phyloP scores from a whole-genome alignment of 2,888 invertebrate species.

The Parelbella ahira region DNA sequence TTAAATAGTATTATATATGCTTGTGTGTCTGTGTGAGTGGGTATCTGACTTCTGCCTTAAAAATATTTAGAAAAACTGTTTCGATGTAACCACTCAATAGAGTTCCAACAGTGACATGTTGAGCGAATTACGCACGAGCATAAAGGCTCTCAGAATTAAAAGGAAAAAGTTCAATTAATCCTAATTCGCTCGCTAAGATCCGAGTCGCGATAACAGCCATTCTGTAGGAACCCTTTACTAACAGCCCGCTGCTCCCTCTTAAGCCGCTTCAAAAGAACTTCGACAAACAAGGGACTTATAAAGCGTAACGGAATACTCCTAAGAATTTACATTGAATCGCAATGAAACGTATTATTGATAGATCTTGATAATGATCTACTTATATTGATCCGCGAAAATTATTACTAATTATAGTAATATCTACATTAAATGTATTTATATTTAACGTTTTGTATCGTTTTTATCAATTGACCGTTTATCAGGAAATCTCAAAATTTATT shows the following conservation, averaged over 20 bases:
- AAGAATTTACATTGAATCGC: slow-evolving; percentile 56
- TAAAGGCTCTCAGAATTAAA: slow-evolving; percentile 62
- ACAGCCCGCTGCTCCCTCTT: slow-evolving; percentile 58
- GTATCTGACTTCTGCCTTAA: too few relatives aligned
- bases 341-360: slow-evolving; percentile 42
- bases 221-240: slow-evolving; percentile 73
- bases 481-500: too few relatives aligned
- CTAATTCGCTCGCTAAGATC: slow-evolving; percentile 77
- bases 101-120: slow-evolving; percentile 55
- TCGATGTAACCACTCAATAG: slow-evolving; percentile 24
- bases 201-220: slow-evolving; percentile 69
- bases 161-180: slow-evolving; percentile 79
- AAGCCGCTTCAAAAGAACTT: slow-evolving; percentile 75
- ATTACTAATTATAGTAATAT: too few relatives aligned
- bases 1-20: too few relatives aligned
- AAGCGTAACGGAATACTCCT: slow-evolving; percentile 70
- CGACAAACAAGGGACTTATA: slow-evolving; percentile 72
- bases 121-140: slow-evolving; percentile 64
- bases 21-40: too few relatives aligned
- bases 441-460: too few relatives aligned
- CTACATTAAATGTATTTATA: too few relatives aligned
- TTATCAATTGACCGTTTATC: too few relatives aligned
- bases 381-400: slow-evolving; percentile 27
- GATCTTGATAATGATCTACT: slow-evolving; percentile 28
- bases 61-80: too few relatives aligned